These are phyloP conservation scores for Melikaiella ostensackeni DNA, from an alignment of 2,888 invertebrate genomes.

Conservation along the genomic window DNA sequence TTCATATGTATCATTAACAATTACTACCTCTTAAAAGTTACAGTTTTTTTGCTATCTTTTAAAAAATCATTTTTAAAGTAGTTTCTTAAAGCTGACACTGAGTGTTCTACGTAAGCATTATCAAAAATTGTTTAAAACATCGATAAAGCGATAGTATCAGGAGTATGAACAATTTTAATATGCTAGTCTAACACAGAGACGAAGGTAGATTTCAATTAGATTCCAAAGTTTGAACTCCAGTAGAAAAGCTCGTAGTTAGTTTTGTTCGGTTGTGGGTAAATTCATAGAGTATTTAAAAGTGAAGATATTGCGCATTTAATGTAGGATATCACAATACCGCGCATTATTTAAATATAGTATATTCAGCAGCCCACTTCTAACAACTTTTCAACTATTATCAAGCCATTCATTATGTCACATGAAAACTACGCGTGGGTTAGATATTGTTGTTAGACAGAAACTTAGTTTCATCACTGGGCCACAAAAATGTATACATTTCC, in stretches of 20 bases:
- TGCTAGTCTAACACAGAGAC: not conserved
- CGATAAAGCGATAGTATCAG: not conserved
- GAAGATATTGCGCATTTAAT: constrained; percentile 49
- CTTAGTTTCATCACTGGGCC: constrained; percentile 57
- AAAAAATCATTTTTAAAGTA: constrained; percentile 1
- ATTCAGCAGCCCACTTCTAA: constrained; percentile 50
- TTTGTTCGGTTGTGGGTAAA: constrained; percentile 55
- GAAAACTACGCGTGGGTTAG: constrained; percentile 56
- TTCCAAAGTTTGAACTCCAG: constrained; percentile 52
- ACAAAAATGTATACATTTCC: constrained; percentile 58
- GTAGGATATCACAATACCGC: constrained; percentile 47
- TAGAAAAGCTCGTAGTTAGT: constrained; percentile 50
- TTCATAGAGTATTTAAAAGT: constrained; percentile 55
- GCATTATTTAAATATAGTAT: constrained; percentile 50
- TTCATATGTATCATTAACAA: not conserved
- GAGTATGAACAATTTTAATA: not conserved
- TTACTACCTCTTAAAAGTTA: not conserved
- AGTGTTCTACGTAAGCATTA: not conserved
- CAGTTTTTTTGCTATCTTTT: not conserved
- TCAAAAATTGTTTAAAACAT: not conserved
- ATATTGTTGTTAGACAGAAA: constrained; percentile 64
- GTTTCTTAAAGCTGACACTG: not conserved
- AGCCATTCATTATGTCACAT: constrained; percentile 52
- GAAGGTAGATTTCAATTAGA: not conserved
- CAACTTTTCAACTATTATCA: constrained; percentile 59